Base-by-base conservation (phyloP, 2,797 vertebrate species). In the Pampus argenteus region DNA sequence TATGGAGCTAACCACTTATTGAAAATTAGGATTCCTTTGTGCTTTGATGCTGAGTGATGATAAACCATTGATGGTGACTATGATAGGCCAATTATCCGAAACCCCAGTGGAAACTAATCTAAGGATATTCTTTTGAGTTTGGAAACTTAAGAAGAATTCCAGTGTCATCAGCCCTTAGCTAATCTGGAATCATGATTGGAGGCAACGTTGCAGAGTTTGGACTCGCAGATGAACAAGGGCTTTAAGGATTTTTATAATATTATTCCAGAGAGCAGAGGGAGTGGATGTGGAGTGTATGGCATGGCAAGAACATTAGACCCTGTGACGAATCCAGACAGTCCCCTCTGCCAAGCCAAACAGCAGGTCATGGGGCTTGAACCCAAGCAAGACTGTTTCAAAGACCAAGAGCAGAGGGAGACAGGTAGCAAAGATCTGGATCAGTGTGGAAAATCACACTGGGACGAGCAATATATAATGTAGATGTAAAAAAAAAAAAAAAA, bases 321-420 rank as follows among this genome's bases (percentile, higher is more conserved):
- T 51, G 83, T 72, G 86, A 89, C 63, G 74, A 66, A 89, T 87
- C 85, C 91, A 94, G 92, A 90, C 88, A 15, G 70, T 38, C 49
- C 13, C 20, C 63, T 42, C 45, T 77, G 92, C 92, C 93, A 94
- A 94, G 79, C 44, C 75, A 92, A 93, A 93, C 88, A 94, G 71
- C 48, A 60, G 81, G 79, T 82, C 80, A 64, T n/a, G 68, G 64
- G 71, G 79, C 82, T 66, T 45, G 56, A 77, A 85, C 82, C 69
- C 79, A 84, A 86, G 84, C 71, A 77, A 74, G 76, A 74, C 40
- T 49, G 68, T 70, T 86, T 65, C 64, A 84, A 82, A 85, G 67
- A 82, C 74, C n/a, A 62, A 63, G 66, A 71, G 74, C 40, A 79
- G 75, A 91, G n/a, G n/a, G 73, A 86, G 90, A 89, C 89, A 91